A percentile compares a stretch with the other conserved stretches of the same genome.
Evolutionary conservation across 1,140 invertebrate species (phyloP).

Genomic region (Hyposmocoma kahamanoa): DNA sequence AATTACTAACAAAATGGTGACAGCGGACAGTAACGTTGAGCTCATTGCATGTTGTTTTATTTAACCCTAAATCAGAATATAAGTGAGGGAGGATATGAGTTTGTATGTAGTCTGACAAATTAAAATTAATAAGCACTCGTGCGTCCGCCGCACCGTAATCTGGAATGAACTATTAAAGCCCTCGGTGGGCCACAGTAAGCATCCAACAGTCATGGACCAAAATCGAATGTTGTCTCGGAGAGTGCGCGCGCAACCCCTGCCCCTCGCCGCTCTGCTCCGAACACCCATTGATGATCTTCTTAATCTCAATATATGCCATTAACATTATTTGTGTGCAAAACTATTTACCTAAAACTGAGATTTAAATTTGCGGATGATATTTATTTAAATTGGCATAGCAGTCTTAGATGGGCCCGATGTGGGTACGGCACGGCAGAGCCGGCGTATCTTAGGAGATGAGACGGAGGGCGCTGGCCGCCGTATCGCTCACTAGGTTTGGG

Average conservation of each 20-base stretch:
- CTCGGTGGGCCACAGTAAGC: slow-evolving; percentile 59
- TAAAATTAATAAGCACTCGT: slow-evolving; percentile 37
- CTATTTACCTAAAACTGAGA: neutral
- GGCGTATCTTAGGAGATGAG: slow-evolving; percentile 9
- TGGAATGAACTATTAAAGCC: slow-evolving; percentile 68
- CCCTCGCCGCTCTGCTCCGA: slow-evolving; percentile 47
- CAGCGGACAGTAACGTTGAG: no score
- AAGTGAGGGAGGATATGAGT: no score
- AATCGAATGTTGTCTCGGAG: slow-evolving; percentile 71
- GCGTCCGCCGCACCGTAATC: slow-evolving; percentile 39
- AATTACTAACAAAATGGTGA: no score
- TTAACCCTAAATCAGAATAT: no score
- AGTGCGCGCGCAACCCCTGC: slow-evolving; percentile 59
- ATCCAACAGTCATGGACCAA: slow-evolving; percentile 74
- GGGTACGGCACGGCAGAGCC: slow-evolving; percentile 6
- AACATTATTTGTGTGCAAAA: slow-evolving; percentile 24
- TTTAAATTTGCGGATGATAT: neutral
- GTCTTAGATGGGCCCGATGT: neutral
- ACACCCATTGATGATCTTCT: slow-evolving; percentile 69
- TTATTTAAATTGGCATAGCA: neutral
- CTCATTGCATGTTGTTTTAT: no score
- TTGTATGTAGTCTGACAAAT: slow-evolving; percentile 8
- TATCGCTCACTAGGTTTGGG: slow-evolving; percentile 57
- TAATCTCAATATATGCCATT: slow-evolving; percentile 42
- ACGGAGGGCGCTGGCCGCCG: slow-evolving; percentile 50